Conservation (phyloP, 2,113 vertebrate genomes). For the Entomyzon cyanotis region DNA sequence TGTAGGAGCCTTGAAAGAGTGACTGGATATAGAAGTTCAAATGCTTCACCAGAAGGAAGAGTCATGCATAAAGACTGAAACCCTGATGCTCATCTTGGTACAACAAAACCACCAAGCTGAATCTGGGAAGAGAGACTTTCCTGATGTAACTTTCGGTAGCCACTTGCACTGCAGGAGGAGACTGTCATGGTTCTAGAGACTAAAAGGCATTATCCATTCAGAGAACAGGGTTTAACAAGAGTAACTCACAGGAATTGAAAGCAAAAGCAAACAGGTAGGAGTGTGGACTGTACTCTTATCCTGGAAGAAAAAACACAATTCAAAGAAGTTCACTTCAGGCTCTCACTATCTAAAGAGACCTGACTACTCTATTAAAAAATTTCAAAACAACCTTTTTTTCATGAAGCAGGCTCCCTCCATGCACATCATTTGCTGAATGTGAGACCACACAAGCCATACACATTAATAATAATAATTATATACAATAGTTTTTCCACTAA, state of each 20-base stretch:
- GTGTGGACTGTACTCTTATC: background rate
- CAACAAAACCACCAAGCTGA: background rate
- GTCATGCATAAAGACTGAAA: background rate
- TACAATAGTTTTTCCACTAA: constrained; percentile 10
- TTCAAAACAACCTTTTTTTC: background rate
- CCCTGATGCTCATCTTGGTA: background rate
- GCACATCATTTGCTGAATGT: background rate
- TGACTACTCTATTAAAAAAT: background rate
- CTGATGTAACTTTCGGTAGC: background rate
- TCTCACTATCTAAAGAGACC: background rate
- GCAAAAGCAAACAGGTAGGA: background rate
- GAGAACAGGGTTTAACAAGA: background rate
- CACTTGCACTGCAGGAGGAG: background rate
- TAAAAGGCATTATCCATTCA: background rate
- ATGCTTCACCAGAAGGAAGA: background rate
- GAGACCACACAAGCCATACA: background rate
- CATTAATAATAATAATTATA: constrained; percentile 28
- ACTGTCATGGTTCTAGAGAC: background rate
- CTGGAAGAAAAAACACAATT: background rate
- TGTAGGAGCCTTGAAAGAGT: background rate
- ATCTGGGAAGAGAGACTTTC: background rate
- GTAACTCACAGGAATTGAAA: background rate
- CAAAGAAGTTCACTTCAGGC: background rate
- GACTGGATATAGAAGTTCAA: background rate
- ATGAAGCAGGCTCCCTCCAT: background rate